Percentiles rank a stretch among this genome's conserved stretches.
Evolutionary conservation across 2,888 invertebrate genomes (phyloP).

Genomic region (Peribatodes rhomboidaria): DNA sequence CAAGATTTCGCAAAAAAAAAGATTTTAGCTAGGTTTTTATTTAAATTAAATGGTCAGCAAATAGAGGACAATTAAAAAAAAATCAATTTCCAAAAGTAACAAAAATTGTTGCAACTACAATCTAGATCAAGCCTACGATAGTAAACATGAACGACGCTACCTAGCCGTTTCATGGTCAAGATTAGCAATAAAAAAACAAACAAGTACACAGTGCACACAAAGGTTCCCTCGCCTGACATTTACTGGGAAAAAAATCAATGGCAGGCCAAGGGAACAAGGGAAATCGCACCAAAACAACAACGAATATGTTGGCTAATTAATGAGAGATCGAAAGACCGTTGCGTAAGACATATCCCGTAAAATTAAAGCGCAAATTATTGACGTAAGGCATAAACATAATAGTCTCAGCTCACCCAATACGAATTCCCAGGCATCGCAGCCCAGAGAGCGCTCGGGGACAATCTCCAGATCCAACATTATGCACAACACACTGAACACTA

Average conservation of each 20-base stretch:
- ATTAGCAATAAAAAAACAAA: constrained; percentile 78
- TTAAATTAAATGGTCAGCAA: too few relatives aligned
- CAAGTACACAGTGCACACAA: constrained; percentile 71
- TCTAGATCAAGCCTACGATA: constrained; percentile 39
- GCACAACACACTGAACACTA: constrained; percentile 91
- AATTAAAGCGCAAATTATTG: constrained; percentile 85
- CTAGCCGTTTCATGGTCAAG: constrained; percentile 82
- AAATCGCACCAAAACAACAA: constrained; percentile 13
- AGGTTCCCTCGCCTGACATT: constrained; percentile 69
- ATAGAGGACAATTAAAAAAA: too few relatives aligned
- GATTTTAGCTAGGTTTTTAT: too few relatives aligned
- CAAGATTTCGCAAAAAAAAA: too few relatives aligned
- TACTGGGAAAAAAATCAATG: constrained; percentile 76
- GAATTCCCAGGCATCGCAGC: constrained; percentile 99
- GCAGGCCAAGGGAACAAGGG: constrained; percentile 33
- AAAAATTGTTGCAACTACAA: constrained; percentile 16
- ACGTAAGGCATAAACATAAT: constrained; percentile 80
- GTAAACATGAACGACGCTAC: constrained; percentile 69
- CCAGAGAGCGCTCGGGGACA: constrained; percentile 97
- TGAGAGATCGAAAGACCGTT: constrained; percentile 64
- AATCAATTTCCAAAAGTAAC: not conserved
- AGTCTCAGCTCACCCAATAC: constrained; percentile 92
- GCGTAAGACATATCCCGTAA: constrained; percentile 77
- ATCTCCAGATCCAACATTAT: constrained; percentile 98
- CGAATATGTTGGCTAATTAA: constrained; percentile 39